Evolutionary conservation across 2,113 vertebrate species (phyloP).

Genomic region (Nanorana parkeri): DNA sequence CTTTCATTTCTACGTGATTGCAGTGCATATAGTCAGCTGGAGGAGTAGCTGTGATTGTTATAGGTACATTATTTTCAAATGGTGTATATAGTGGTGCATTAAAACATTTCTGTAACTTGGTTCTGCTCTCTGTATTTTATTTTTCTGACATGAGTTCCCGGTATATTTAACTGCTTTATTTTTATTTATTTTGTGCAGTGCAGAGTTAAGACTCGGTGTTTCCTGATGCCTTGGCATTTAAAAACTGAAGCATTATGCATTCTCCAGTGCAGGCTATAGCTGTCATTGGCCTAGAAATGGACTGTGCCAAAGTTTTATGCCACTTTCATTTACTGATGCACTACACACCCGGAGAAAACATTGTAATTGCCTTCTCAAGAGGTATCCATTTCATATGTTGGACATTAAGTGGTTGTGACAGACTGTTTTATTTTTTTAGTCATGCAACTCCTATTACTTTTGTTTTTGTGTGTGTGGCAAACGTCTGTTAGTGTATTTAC

Average conservation of each 20-base stretch:
- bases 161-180: conserved; percentile 44
- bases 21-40: no score
- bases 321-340: conserved; percentile 45
- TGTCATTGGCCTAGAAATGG: conserved; percentile 47
- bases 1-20: no score
- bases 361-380: conserved; percentile 50
- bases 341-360: conserved; percentile 41
- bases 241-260: conserved; percentile 48
- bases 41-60: no score
- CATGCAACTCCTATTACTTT: neutral
- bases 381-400: conserved; percentile 49
- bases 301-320: conserved; percentile 44
- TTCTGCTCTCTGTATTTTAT: neutral
- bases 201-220: conserved; percentile 44
- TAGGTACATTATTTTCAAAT: no score
- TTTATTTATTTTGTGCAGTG: conserved; percentile 50
- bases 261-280: conserved; percentile 41
- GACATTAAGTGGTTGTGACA: conserved; percentile 44
- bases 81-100: no score
- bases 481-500: no score
- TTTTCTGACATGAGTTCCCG: neutral
- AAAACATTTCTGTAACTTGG: neutral
- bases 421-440: conserved; percentile 3
- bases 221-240: conserved; percentile 34
- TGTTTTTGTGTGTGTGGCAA: neutral